phyloP scores from a whole-genome alignment of 2,797 vertebrate species.

The Xenopus petersii region DNA sequence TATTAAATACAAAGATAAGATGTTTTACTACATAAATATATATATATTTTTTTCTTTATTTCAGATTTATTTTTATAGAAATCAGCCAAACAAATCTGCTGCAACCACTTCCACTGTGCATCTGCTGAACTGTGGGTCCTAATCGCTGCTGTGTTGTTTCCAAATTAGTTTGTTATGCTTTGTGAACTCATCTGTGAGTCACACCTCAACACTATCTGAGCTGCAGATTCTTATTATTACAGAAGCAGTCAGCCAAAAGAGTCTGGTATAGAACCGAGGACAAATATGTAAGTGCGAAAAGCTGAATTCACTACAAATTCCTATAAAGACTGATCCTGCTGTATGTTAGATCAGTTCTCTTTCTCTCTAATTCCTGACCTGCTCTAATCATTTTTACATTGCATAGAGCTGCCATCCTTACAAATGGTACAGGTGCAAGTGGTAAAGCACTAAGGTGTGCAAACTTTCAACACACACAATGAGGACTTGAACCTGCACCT shows the following conservation, averaged over 20 bases:
- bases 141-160: neutral
- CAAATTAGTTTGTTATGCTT: slow-evolving; percentile 4
- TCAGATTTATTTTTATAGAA: neutral
- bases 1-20: neutral
- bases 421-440: too few species aligned
- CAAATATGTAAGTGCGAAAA: too few species aligned
- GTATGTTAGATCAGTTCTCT: too few species aligned
- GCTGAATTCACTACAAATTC: too few species aligned
- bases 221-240: slow-evolving; percentile 2
- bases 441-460: too few species aligned
- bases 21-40: too few species aligned
- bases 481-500: too few species aligned
- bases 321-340: too few species aligned
- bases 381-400: too few species aligned
- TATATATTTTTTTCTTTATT: neutral
- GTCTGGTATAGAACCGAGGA: neutral
- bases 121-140: neutral
- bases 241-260: neutral
- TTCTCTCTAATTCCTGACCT: too few species aligned
- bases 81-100: neutral
- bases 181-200: slow-evolving; percentile 6
- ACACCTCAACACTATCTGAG: slow-evolving; percentile 1
- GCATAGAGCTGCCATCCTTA: too few species aligned
- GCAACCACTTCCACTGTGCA: neutral
- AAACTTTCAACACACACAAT: too few species aligned